Base-by-base conservation (phyloP, 2,888 invertebrate species). In the Lasius fuliginosus region DNA sequence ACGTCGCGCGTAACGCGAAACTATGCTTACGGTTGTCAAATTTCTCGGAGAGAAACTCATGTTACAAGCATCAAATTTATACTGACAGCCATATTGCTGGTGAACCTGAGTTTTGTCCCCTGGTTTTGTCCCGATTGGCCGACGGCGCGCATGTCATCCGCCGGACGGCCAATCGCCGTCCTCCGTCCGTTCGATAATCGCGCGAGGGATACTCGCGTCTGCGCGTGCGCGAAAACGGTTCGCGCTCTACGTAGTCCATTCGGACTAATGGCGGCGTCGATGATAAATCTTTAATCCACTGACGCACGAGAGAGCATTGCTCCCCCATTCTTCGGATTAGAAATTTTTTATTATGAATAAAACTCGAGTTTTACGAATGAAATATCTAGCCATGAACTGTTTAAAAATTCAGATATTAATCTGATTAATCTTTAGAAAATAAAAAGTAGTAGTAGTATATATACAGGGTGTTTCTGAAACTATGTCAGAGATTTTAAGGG, bases 21-120 rank as follows among this genome's bases (percentile, higher is more conserved):
- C 95, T 95, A 95, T 95, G 95, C 95, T 94, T 95, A 95, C 95
- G 95, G 95, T 96, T 96, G 96, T 95, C 95, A 95, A 96, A 96
- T 96, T 95, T 96, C 96, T 97, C 96, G 97, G 97, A 97, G 97
- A 97, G 97, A 97, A 97, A 96, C 96, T 96, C 97, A 97, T 98
- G 96, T 96, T 97, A 95, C 96, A 96, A 97, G 96, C 96, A 97
- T 97, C 97, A 98, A 97, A 98, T 98, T 97, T 98, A 98, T 98
- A 99, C 98, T 98, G 98, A 97, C 98, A 98, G 98, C 98, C 98
- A 98, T 98, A 97, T 97, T 98, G 97, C 96, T 96, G 96, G 96
- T 96, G 97, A 97, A 97, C 96, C 97, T 96, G 97, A 97, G 97
- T 97, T 95, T 97, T 97, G 97, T 97, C 96, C 96, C 96, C 96